Conservation (phyloP, 2,797 vertebrate genomes). For the Cryptoprocta ferox region DNA sequence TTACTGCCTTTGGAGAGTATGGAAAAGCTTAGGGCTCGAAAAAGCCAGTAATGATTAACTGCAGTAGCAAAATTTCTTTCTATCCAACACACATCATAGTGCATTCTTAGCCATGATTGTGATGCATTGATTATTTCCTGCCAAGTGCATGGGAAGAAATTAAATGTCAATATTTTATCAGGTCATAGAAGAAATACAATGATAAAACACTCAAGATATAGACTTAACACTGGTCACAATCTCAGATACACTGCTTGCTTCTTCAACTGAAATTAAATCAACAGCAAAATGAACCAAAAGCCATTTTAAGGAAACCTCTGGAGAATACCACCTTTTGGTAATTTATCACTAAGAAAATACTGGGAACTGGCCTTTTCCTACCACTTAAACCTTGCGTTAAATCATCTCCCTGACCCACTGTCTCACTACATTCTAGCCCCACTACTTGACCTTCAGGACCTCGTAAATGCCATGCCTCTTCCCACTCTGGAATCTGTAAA, state of each 20-base stretch:
- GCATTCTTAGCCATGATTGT: not conserved
- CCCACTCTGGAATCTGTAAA: not conserved
- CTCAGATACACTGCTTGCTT: not conserved
- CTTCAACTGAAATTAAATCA: constrained; percentile 18
- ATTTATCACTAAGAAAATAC: not conserved
- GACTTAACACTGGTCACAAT: not conserved
- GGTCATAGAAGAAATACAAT: not conserved
- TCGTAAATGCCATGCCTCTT: not conserved
- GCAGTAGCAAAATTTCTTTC: not conserved
- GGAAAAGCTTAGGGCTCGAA: not conserved
- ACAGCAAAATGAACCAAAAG: not conserved
- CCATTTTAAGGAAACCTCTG: not conserved
- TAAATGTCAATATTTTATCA: constrained; percentile 30
- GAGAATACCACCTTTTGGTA: not conserved
- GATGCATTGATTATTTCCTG: not conserved
- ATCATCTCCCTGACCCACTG: not conserved
- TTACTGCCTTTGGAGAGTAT: not conserved
- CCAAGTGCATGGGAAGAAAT: not conserved
- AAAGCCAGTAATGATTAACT: not conserved
- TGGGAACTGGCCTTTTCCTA: not conserved
- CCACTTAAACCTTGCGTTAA: not conserved
- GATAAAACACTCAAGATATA: not conserved
- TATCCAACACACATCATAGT: not conserved
- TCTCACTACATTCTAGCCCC: not conserved
- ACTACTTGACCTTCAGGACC: not conserved